Percentiles rank a stretch among this genome's conserved stretches.
phyloP scores from a whole-genome alignment of 2,797 vertebrate species.

The Amphiprion clarkii region DNA sequence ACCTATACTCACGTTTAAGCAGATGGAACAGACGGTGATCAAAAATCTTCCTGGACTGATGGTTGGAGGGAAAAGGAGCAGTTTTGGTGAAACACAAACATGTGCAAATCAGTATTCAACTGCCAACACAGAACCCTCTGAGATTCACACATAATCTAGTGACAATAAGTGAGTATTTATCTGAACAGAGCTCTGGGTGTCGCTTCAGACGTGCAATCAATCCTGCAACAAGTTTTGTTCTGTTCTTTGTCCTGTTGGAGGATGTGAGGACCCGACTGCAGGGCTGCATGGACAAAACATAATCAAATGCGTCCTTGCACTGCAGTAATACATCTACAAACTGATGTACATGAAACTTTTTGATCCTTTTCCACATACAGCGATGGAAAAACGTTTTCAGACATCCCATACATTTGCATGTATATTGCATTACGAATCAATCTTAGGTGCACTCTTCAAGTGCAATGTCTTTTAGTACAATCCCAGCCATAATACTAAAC shows the following conservation, averaged over 20 bases:
- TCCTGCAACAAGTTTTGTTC: background rate
- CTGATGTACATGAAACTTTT: no score
- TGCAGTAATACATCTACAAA: background rate
- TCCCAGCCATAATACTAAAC: no score
- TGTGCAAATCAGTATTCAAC: slow-evolving; percentile 1
- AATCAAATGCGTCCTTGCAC: slow-evolving; percentile 16
- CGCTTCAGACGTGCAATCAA: background rate
- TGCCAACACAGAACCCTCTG: background rate
- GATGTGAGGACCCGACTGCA: background rate
- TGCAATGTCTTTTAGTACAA: no score
- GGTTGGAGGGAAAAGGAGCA: background rate
- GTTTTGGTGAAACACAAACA: background rate
- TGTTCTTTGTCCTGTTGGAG: slow-evolving; percentile 15
- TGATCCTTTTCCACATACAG: no score
- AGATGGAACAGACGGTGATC: background rate
- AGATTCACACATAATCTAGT: slow-evolving; percentile 8
- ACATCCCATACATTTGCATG: no score
- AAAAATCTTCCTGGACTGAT: background rate
- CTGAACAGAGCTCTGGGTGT: slow-evolving; percentile 2
- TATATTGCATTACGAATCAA: no score
- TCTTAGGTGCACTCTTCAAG: no score
- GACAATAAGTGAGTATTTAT: background rate
- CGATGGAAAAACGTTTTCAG: no score
- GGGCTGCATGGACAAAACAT: background rate
- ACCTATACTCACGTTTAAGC: background rate